phyloP scores from a whole-genome alignment of 2,888 invertebrate species.

The Plutella xylostella region DNA sequence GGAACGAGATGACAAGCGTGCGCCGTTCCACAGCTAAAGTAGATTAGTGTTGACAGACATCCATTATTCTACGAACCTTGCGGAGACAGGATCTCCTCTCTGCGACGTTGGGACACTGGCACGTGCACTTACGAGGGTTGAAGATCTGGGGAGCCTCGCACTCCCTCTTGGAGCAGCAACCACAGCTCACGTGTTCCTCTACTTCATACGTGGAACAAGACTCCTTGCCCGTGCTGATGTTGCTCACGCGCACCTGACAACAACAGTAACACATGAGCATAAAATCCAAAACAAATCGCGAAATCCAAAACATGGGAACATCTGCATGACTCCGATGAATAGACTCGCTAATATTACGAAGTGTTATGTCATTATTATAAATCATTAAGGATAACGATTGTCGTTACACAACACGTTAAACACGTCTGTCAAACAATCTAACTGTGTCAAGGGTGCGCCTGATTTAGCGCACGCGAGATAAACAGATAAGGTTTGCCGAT shows the following conservation, averaged over 20 bases:
- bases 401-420: constrained; percentile 21
- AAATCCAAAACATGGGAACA: neutral
- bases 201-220: constrained; percentile 45
- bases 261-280: constrained; percentile 12
- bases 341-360: neutral
- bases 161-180: constrained; percentile 42
- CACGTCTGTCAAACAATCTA: constrained; percentile 21
- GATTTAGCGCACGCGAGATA: constrained; percentile 29
- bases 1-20: constrained; percentile 4
- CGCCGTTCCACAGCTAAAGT: neutral
- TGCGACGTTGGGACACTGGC: constrained; percentile 55
- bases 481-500: constrained; percentile 32
- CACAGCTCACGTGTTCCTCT: constrained; percentile 50
- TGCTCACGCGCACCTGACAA: constrained; percentile 49
- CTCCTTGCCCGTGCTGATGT: constrained; percentile 48
- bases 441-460: constrained; percentile 50
- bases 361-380: constrained; percentile 38
- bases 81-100: constrained; percentile 49
- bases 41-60: constrained; percentile 45
- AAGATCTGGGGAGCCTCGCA: constrained; percentile 42
- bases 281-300: neutral
- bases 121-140: constrained; percentile 64
- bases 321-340: neutral
- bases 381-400: constrained; percentile 27
- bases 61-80: constrained; percentile 64